phyloP scores from a whole-genome alignment of 2,888 invertebrate genomes.

The Tachina lurida region DNA sequence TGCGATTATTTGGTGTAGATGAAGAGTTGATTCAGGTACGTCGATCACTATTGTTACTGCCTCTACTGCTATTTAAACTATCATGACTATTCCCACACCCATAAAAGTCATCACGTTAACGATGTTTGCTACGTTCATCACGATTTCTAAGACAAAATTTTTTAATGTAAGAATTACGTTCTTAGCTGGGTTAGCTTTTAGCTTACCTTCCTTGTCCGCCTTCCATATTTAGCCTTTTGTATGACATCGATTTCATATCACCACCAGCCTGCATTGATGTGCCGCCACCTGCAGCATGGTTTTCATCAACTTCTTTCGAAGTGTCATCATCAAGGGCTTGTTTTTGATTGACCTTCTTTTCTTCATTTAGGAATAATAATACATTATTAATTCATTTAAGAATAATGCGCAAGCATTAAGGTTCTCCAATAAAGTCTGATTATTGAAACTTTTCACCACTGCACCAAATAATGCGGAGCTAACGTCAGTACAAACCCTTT shows the following conservation, averaged over 20 bases:
- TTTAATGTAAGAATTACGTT: not conserved
- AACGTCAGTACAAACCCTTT: no score
- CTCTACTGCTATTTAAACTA: conserved; percentile 68
- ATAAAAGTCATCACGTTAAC: conserved; percentile 78
- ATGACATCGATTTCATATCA: conserved; percentile 81
- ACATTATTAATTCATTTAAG: no score
- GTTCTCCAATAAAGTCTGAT: no score
- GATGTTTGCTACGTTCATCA: conserved; percentile 81
- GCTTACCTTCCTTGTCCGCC: conserved; percentile 71
- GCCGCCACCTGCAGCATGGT: conserved; percentile 83
- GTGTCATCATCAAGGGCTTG: conserved; percentile 53
- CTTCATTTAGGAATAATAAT: no score
- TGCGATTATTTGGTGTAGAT: conserved; percentile 76
- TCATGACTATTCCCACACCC: conserved; percentile 73
- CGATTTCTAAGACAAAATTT: conserved; percentile 75
- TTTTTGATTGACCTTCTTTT: conserved; percentile 69
- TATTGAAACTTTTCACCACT: no score
- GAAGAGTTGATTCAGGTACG: conserved; percentile 82
- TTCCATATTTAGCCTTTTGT: conserved; percentile 80
- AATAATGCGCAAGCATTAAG: no score
- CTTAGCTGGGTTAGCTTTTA: not conserved
- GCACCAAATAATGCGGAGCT: no score
- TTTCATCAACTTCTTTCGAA: conserved; percentile 82
- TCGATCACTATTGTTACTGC: conserved; percentile 79
- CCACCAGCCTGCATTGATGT: conserved; percentile 82